Percentiles rank a stretch among this genome's conserved stretches.
phyloP scores from a whole-genome alignment of 2,797 vertebrate species.

The Phrynocephalus forsythii region DNA sequence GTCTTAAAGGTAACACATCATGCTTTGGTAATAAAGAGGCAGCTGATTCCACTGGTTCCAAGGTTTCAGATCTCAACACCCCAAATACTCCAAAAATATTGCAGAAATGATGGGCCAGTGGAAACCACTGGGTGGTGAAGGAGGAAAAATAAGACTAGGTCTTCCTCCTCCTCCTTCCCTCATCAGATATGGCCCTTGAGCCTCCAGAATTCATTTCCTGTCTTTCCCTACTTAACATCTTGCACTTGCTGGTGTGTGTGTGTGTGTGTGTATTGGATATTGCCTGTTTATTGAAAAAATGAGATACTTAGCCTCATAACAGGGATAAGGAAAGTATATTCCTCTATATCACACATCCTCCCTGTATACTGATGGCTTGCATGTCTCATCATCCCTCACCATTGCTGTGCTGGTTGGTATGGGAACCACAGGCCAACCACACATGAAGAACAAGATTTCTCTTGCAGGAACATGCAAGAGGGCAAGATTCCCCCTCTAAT shows the following conservation, averaged over 20 bases:
- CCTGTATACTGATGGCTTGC: too few species aligned
- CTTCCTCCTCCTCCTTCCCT: neutral
- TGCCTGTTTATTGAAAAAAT: neutral
- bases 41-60: neutral
- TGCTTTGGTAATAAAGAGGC: neutral
- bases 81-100: neutral
- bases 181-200: neutral
- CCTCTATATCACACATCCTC: too few species aligned
- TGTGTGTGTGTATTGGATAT: conserved; percentile 18
- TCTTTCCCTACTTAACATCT: too few species aligned
- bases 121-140: neutral
- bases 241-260: too few species aligned
- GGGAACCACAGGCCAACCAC: too few species aligned
- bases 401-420: too few species aligned
- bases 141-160: neutral
- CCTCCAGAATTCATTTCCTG: neutral
- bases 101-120: neutral
- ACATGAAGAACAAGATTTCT: too few species aligned
- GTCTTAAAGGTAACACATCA: too few species aligned
- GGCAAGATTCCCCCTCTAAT: too few species aligned
- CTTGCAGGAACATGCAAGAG: too few species aligned
- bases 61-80: neutral
- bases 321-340: too few species aligned
- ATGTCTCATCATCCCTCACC: too few species aligned
- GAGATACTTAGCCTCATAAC: neutral